phyloP scores from a whole-genome alignment of 37 sponge, comb jelly and placozoan species.

The Chondrilla cf. caribensis region DNA sequence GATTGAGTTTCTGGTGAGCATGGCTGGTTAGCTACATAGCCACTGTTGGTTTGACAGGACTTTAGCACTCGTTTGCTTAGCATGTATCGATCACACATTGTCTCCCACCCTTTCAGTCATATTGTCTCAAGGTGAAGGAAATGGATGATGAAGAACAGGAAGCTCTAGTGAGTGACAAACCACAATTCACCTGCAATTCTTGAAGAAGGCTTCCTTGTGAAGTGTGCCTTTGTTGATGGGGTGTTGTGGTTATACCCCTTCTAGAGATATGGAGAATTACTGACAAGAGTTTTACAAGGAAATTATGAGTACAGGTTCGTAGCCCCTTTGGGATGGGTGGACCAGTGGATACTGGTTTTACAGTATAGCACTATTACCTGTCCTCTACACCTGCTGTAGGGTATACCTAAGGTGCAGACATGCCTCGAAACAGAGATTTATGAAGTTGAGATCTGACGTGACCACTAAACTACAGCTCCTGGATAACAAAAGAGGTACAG shows the following conservation, averaged over 20 bases:
- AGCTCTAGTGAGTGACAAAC: constrained; percentile 51
- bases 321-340: no score
- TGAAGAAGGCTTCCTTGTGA: neutral
- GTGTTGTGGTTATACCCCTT: no score
- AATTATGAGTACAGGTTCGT: constrained; percentile 78
- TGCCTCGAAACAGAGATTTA: constrained; percentile 64
- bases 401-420: constrained; percentile 78
- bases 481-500: constrained; percentile 88
- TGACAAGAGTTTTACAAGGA: constrained; percentile 76
- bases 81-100: neutral
- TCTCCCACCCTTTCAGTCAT: constrained; percentile 51
- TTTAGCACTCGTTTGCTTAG: neutral
- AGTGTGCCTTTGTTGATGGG: neutral
- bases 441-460: constrained; percentile 79
- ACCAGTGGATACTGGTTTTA: neutral
- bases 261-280: constrained; percentile 73
- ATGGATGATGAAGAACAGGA: constrained; percentile 96
- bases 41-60: neutral
- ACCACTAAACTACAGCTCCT: constrained; percentile 78
- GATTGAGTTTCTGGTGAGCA: constrained; percentile 89
- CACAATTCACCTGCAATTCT: no score
- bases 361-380: no score
- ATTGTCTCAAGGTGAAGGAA: constrained; percentile 95
- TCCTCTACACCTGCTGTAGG: constrained; percentile 14
- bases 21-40: neutral